Evolutionary conservation across 2,888 invertebrate species (phyloP).

Genomic region (Philereme transversata): DNA sequence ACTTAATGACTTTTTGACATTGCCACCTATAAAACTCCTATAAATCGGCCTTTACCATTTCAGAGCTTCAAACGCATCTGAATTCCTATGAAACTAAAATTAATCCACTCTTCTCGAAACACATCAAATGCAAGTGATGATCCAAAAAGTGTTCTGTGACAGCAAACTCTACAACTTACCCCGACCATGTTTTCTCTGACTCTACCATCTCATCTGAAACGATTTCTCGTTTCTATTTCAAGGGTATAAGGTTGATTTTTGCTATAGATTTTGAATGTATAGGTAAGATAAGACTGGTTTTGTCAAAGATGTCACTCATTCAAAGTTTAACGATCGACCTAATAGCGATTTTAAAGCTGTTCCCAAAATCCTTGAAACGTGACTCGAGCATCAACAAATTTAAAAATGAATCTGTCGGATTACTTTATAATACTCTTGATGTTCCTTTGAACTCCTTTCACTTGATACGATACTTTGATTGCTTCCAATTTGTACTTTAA

Average conservation of each 20-base stretch:
- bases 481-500: slow-evolving; percentile 55
- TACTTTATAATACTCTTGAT: slow-evolving; percentile 70
- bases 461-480: slow-evolving; percentile 51
- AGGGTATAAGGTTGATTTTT: slow-evolving; percentile 39
- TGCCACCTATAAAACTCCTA: slow-evolving; percentile 49
- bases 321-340: slow-evolving; percentile 80
- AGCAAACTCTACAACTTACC: slow-evolving; percentile 71
- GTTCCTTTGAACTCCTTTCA: slow-evolving; percentile 67
- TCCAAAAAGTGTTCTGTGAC: slow-evolving; percentile 73
- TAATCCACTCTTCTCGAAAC: slow-evolving; percentile 72
- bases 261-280: neutral
- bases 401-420: slow-evolving; percentile 73
- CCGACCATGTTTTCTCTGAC: slow-evolving; percentile 47
- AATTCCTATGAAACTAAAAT: slow-evolving; percentile 72
- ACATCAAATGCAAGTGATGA: slow-evolving; percentile 74
- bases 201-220: neutral
- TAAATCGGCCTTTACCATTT: slow-evolving; percentile 50
- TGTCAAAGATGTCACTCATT: slow-evolving; percentile 80
- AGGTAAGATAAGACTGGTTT: slow-evolving; percentile 45
- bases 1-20: slow-evolving; percentile 41
- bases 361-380: slow-evolving; percentile 81
- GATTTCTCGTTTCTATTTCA: slow-evolving; percentile 20
- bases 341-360: slow-evolving; percentile 80
- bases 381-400: slow-evolving; percentile 80
- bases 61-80: slow-evolving; percentile 57